Evolutionary conservation across 2,888 invertebrate genomes (phyloP).

Genomic region (Drosophila leonis): DNA sequence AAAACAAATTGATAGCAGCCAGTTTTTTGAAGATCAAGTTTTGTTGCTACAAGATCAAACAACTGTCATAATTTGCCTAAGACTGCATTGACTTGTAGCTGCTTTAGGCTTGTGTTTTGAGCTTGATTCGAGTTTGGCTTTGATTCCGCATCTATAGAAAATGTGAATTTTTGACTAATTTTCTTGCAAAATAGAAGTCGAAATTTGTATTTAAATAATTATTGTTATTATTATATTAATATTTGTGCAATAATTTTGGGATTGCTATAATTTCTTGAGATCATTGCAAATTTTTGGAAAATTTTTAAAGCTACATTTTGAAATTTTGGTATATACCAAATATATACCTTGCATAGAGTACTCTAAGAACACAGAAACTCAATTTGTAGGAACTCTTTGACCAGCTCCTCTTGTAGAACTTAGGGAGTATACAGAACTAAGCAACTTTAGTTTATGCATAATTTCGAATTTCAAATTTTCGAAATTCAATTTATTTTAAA

Average conservation of each 20-base stretch:
- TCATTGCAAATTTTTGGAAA: too few species aligned
- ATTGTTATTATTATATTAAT: background rate
- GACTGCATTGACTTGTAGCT: background rate
- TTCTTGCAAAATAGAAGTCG: background rate
- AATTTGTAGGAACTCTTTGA: too few species aligned
- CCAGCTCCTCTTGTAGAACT: background rate
- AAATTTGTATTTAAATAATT: background rate
- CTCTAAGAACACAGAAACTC: too few species aligned
- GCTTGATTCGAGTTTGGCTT: background rate
- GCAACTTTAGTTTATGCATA: background rate
- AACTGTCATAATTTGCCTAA: constrained; percentile 5
- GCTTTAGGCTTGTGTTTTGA: background rate
- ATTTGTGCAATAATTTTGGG: background rate
- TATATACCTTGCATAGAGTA: too few species aligned
- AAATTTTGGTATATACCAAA: too few species aligned
- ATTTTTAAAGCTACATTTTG: too few species aligned
- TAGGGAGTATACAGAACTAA: background rate
- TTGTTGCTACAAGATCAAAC: constrained; percentile 2
- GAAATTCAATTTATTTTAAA: background rate
- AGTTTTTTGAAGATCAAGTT: constrained; percentile 13
- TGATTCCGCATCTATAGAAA: background rate
- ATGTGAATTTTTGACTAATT: background rate
- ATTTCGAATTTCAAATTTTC: background rate
- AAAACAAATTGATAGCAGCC: background rate
- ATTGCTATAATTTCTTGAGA: too few species aligned